Evolutionary conservation across 2,797 vertebrate species (phyloP).

Genomic region (Phalanger gymnotis): DNA sequence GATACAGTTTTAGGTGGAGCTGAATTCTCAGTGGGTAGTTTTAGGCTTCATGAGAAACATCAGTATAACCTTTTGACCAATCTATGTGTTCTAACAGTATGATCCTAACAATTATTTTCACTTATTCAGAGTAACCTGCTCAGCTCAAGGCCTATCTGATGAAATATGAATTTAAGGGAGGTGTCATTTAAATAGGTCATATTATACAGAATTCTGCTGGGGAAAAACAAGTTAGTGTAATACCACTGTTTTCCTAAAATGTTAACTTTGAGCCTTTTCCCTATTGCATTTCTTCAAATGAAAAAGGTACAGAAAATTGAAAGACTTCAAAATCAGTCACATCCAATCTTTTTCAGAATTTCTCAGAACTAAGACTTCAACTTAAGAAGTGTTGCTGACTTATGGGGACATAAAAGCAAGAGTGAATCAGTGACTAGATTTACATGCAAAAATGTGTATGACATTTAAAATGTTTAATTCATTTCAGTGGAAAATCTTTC

Average conservation of each 20-base stretch:
- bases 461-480: slow-evolving; percentile 43
- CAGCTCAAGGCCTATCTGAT: not conserved
- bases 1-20: not conserved
- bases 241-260: slow-evolving; percentile 42
- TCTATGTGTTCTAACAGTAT: not conserved
- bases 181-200: not conserved
- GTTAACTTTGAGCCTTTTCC: not conserved
- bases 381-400: slow-evolving; percentile 16
- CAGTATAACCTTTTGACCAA: not conserved
- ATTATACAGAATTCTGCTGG: not conserved
- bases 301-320: not conserved
- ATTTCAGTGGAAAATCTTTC: slow-evolving; percentile 16
- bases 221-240: slow-evolving; percentile 33
- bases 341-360: slow-evolving; percentile 53
- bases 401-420: slow-evolving; percentile 7
- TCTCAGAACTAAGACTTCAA: slow-evolving; percentile 53
- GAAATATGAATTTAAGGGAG: not conserved
- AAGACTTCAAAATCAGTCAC: slow-evolving; percentile 34
- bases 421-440: slow-evolving; percentile 11
- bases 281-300: not conserved
- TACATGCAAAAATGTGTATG: slow-evolving; percentile 4
- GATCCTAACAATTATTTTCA: slow-evolving; percentile 1
- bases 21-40: slow-evolving; percentile 2
- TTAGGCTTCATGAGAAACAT: not conserved
- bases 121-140: slow-evolving; percentile 8